Conservation (phyloP, 2,888 invertebrate genomes). For the Acrobeloides nanus region DNA sequence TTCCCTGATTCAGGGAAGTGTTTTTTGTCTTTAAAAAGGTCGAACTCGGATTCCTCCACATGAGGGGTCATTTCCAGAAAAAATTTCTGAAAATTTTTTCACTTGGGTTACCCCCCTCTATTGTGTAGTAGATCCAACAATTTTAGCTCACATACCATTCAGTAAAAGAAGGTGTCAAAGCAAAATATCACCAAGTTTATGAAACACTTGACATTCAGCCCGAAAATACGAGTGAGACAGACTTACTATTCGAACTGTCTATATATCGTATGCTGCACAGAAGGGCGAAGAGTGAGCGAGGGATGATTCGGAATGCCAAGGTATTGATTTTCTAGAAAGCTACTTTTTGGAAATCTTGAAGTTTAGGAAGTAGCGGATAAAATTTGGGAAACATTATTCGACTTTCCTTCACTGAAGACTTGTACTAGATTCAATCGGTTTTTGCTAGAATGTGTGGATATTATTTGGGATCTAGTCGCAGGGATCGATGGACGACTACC, state of each 20-base stretch:
- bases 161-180: constrained; percentile 65
- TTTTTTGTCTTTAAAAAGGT: too few species aligned
- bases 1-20: too few species aligned
- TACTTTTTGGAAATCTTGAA: too few species aligned
- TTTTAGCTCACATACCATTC: constrained; percentile 68
- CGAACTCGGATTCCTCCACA: too few species aligned
- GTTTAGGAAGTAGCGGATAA: constrained; percentile 62
- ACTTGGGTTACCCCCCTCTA: too few species aligned
- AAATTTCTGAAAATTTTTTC: too few species aligned
- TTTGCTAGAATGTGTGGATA: constrained; percentile 71
- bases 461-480: constrained; percentile 74
- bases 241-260: constrained; percentile 23
- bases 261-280: constrained; percentile 25
- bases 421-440: constrained; percentile 71
- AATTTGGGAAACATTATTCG: constrained; percentile 80
- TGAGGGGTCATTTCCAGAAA: too few species aligned
- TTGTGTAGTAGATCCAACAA: too few species aligned
- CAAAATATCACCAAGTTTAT: constrained; percentile 68
- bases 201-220: constrained; percentile 59
- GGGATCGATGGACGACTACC: constrained; percentile 32
- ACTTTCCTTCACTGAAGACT: constrained; percentile 78
- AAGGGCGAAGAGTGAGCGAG: constrained; percentile 28
- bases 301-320: too few species aligned
- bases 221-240: constrained; percentile 16
- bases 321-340: too few species aligned